Evolutionary conservation across 2,797 vertebrate genomes (phyloP).

Genomic region (Gambusia yucatana): DNA sequence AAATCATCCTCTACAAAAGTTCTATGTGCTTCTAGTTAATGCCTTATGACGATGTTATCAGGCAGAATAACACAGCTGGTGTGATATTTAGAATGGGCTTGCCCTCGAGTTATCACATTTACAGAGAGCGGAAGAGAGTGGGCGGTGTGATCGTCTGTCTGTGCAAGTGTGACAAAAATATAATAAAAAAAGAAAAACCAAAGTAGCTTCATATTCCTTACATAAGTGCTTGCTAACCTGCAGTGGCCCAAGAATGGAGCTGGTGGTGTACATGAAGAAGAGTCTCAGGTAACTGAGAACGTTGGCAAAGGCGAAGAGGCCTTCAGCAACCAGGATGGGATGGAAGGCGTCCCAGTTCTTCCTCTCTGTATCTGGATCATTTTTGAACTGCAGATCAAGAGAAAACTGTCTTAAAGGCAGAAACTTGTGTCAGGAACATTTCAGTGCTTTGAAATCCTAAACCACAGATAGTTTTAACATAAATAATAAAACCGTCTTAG

Average conservation of each 20-base stretch:
- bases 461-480: background rate
- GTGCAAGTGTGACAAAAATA: background rate
- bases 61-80: constrained; percentile 53
- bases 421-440: background rate
- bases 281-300: constrained; percentile 97
- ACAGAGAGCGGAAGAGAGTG: constrained; percentile 43
- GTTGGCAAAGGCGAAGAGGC: constrained; percentile 97
- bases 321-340: constrained; percentile 95
- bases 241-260: constrained; percentile 95
- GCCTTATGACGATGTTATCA: constrained; percentile 41
- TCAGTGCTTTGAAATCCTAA: background rate
- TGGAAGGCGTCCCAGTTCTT: constrained; percentile 99
- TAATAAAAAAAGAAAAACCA: background rate
- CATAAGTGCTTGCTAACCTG: constrained; percentile 83
- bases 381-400: constrained; percentile 72
- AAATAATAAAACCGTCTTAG: background rate
- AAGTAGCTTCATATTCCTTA: constrained; percentile 41
- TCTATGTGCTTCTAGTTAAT: constrained; percentile 30
- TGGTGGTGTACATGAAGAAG: constrained; percentile 99
- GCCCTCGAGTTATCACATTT: constrained; percentile 51
- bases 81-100: constrained; percentile 48
- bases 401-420: constrained; percentile 1
- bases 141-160: constrained; percentile 34
- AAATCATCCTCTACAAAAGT: constrained; percentile 28
- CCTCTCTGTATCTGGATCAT: constrained; percentile 84